phyloP scores from a whole-genome alignment of 2,888 invertebrate species.

The Cerceris rybyensis region DNA sequence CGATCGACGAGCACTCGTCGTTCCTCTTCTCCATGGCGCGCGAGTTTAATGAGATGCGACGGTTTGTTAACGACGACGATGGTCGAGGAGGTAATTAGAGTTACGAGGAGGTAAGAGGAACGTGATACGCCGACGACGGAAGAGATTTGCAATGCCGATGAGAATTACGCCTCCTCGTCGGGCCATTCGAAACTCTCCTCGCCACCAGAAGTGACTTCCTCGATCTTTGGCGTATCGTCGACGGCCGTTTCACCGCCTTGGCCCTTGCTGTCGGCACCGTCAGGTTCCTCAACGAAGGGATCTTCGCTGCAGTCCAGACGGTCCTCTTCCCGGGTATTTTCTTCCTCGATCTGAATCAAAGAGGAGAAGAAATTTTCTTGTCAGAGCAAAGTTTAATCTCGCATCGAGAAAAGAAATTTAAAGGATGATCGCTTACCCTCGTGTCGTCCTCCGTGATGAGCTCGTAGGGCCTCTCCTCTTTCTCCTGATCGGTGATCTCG shows the following conservation, averaged over 20 bases:
- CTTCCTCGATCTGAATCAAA: slow-evolving; percentile 60
- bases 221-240: slow-evolving; percentile 58
- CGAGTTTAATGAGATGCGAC: slow-evolving; percentile 19
- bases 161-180: slow-evolving; percentile 65
- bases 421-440: slow-evolving; percentile 61
- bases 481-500: slow-evolving; percentile 73
- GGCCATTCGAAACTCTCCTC: slow-evolving; percentile 65
- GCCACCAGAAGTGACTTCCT: slow-evolving; percentile 58
- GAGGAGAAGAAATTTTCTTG: no score
- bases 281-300: slow-evolving; percentile 63
- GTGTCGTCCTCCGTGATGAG: slow-evolving; percentile 75
- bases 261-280: slow-evolving; percentile 44
- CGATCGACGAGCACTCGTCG: background rate
- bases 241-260: slow-evolving; percentile 15
- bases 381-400: no score
- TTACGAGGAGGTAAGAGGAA: background rate
- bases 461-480: slow-evolving; percentile 74
- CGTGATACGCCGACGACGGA: background rate
- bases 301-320: slow-evolving; percentile 36
- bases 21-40: background rate
- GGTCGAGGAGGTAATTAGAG: slow-evolving; percentile 18
- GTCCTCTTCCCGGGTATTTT: slow-evolving; percentile 55
- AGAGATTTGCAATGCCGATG: slow-evolving; percentile 1
- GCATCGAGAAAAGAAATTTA: no score
- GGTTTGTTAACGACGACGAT: slow-evolving; percentile 12